Evolutionary conservation across 2,888 invertebrate genomes (phyloP).

Genomic region (Blera fallax): DNA sequence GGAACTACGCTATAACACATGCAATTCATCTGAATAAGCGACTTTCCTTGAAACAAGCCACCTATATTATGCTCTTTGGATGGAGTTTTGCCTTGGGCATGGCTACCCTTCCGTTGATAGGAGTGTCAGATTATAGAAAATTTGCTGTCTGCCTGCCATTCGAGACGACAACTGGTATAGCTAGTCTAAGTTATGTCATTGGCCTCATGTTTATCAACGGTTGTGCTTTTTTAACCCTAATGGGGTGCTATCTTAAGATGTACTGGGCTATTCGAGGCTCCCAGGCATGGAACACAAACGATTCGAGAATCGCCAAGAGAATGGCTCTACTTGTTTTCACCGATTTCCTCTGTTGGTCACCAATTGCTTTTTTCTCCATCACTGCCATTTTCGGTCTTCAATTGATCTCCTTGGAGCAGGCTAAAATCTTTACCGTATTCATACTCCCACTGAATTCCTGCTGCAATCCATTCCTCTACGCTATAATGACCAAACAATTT

Average conservation of each 20-base stretch:
- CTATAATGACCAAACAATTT: slow-evolving; percentile 98
- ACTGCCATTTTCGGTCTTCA: slow-evolving; percentile 96
- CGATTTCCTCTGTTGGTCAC: slow-evolving; percentile 98
- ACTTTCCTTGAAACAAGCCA: slow-evolving; percentile 94
- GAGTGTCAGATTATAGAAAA: slow-evolving; percentile 96
- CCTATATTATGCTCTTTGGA: slow-evolving; percentile 95
- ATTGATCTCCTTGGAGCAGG: slow-evolving; percentile 95
- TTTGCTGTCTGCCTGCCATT: slow-evolving; percentile 98
- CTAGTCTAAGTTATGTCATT: slow-evolving; percentile 93
- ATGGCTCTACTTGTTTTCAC: slow-evolving; percentile 99
- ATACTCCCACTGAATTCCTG: slow-evolving; percentile 97
- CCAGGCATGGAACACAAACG: slow-evolving; percentile 98
- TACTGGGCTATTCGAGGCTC: slow-evolving; percentile 98
- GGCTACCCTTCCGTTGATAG: slow-evolving; percentile 94
- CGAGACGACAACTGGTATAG: slow-evolving; percentile 90
- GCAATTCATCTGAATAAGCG: slow-evolving; percentile 98
- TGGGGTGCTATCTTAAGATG: slow-evolving; percentile 98
- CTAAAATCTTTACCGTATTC: slow-evolving; percentile 97
- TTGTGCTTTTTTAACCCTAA: slow-evolving; percentile 95
- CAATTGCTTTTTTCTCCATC: slow-evolving; percentile 96
- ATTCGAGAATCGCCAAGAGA: slow-evolving; percentile 96
- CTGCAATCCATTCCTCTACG: slow-evolving; percentile 98
- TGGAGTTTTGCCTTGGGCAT: slow-evolving; percentile 94
- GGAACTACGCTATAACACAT: slow-evolving; percentile 98
- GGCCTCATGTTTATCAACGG: slow-evolving; percentile 96